Percentiles rank a stretch among this genome's conserved stretches.
Conservation (phyloP, 2,797 vertebrate genomes). For the Callimico goeldii region DNA sequence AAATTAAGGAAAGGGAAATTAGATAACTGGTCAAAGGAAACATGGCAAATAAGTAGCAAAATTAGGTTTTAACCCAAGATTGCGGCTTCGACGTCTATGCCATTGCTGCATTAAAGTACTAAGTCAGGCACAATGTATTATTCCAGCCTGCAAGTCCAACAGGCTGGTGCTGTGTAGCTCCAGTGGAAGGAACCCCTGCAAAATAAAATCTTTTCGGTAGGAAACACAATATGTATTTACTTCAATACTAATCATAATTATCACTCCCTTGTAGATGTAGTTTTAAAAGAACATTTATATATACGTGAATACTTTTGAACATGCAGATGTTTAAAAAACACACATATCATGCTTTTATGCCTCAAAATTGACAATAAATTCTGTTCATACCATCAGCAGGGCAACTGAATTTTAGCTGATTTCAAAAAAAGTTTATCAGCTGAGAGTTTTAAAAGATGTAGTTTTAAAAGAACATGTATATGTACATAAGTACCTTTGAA, state of each 20-base stretch:
- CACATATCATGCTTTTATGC: not conserved
- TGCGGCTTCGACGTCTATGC: too few species aligned
- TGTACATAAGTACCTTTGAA: not conserved
- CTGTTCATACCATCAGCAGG: not conserved
- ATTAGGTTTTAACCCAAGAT: not conserved
- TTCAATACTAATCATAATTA: not conserved
- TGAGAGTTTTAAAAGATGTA: not conserved
- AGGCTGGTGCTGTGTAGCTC: not conserved
- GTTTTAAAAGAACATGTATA: not conserved
- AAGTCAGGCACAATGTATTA: not conserved
- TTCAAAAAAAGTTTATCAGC: not conserved
- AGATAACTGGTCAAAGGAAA: not conserved
- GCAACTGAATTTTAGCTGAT: not conserved
- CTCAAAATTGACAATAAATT: not conserved
- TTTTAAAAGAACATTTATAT: not conserved
- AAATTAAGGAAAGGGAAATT: not conserved
- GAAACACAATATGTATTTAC: not conserved
- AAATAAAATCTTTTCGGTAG: not conserved
- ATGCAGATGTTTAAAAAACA: not conserved
- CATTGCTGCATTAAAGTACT: not conserved
- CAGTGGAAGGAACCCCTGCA: not conserved
- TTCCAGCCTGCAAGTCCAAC: not conserved
- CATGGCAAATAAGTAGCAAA: not conserved
- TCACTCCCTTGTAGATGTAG: not conserved
- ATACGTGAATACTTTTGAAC: not conserved